These are phyloP conservation scores for Pedicia rivosa DNA, from an alignment of 2,888 invertebrate genomes.

Conservation along the genomic window DNA sequence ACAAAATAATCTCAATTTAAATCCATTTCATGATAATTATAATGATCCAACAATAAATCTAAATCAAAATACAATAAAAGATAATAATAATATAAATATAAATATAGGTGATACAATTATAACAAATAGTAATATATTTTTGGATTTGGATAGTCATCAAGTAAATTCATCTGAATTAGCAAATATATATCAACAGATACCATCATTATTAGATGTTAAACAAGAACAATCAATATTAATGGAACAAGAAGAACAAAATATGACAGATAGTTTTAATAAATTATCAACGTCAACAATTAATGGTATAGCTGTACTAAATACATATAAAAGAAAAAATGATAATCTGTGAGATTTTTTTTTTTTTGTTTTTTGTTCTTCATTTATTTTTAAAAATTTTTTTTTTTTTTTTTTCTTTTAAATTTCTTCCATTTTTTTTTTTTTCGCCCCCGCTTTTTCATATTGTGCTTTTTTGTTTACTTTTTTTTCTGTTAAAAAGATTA, in stretches of 20 bases:
- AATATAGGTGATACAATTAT: conserved; percentile 15
- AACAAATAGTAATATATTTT: conserved; percentile 21
- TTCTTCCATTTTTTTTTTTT: too few species aligned
- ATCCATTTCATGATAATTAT: conserved; percentile 3
- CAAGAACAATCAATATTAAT: conserved; percentile 12
- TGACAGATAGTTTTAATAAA: conserved; percentile 39
- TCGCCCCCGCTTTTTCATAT: too few species aligned
- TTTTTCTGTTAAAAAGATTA: too few species aligned
- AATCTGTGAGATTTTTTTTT: too few species aligned
- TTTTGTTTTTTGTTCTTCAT: too few species aligned
- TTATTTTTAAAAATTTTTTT: too few species aligned
- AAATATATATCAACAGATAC: conserved; percentile 17
- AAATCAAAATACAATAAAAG: conserved; percentile 1
- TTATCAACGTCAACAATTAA: conserved; percentile 30
- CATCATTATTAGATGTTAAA: conserved; percentile 21
- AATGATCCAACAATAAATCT: conserved; percentile 2
- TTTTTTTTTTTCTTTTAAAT: too few species aligned
- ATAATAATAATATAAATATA: conserved; percentile 4
- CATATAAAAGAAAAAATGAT: too few species aligned
- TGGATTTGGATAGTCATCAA: conserved; percentile 34
- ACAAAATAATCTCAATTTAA: conserved; percentile 6
- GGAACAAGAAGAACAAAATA: conserved; percentile 26
- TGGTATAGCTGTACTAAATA: conserved; percentile 7
- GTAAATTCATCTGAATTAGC: conserved; percentile 37
- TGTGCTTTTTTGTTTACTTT: too few species aligned